Evolutionary conservation across 1,140 invertebrate genomes (phyloP).

Genomic region (Lepidotrigona ventralis): DNA sequence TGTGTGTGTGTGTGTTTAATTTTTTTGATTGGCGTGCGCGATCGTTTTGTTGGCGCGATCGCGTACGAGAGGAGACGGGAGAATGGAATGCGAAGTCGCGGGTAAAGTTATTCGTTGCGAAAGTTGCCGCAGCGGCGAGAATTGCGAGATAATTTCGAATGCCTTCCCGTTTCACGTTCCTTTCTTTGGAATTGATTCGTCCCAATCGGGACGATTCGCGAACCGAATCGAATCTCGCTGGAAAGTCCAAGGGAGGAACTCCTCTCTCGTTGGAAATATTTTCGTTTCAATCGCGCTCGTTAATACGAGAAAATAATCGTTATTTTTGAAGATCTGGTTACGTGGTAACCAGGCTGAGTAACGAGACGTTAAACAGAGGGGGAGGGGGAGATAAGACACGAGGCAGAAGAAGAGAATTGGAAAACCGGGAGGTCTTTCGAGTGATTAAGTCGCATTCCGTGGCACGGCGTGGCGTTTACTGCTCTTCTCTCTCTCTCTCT

Average conservation of each 20-base stretch:
- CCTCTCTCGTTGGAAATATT: not conserved
- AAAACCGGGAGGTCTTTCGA: not conserved
- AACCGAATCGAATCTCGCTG: not conserved
- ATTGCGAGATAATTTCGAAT: not conserved
- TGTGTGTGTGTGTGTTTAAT: not conserved
- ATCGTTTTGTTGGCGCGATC: not conserved
- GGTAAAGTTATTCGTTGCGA: constrained; percentile 4
- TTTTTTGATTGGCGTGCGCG: constrained; percentile 14
- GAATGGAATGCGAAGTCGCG: not conserved
- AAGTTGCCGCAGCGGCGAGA: not conserved
- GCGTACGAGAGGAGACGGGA: not conserved
- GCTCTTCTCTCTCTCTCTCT: not conserved
- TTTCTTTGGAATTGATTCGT: not conserved
- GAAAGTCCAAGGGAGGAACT: not conserved
- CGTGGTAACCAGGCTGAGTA: not conserved
- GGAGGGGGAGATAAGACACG: not conserved
- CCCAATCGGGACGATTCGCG: not conserved
- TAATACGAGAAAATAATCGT: not conserved
- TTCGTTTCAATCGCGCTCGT: not conserved
- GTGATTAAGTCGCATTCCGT: constrained; percentile 14
- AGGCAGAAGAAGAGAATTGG: not conserved
- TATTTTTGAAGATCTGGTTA: not conserved
- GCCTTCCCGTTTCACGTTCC: not conserved
- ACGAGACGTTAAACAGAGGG: not conserved
- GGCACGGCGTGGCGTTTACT: not conserved